A percentile compares a stretch with the other conserved stretches of the same genome.
These are phyloP conservation scores for Gambusia yucatana DNA, from an alignment of 2,797 vertebrate genomes.

Conservation along the genomic window DNA sequence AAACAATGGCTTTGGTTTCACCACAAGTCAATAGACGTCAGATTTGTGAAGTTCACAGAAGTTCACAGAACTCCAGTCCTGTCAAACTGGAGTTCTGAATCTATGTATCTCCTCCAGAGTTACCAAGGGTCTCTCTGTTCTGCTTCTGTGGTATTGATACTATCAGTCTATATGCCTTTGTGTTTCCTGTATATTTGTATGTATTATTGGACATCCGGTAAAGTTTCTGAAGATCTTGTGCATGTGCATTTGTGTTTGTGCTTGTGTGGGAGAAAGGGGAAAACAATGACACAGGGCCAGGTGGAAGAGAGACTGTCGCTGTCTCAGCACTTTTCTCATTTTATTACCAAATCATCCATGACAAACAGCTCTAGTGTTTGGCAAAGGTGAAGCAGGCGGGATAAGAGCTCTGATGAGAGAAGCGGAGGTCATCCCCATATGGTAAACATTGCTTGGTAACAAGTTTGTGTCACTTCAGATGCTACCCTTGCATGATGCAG, in stretches of 20 bases:
- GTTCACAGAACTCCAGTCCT: neutral
- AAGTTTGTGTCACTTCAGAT: slow-evolving; percentile 68
- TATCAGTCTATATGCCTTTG: neutral
- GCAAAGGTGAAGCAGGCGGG: slow-evolving; percentile 71
- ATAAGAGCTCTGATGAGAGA: slow-evolving; percentile 63
- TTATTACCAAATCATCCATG: slow-evolving; percentile 85
- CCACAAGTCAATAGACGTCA: neutral
- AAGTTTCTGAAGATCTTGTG: slow-evolving; percentile 14
- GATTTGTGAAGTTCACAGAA: neutral
- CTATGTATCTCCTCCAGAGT: neutral
- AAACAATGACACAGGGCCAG: slow-evolving; percentile 76
- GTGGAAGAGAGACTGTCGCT: slow-evolving; percentile 82
- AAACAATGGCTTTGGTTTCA: neutral
- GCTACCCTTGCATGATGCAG: slow-evolving; percentile 72
- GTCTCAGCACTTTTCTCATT: slow-evolving; percentile 85
- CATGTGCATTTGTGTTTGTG: slow-evolving; percentile 26
- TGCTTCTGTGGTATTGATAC: neutral
- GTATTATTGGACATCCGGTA: slow-evolving; percentile 9
- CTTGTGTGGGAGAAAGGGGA: slow-evolving; percentile 45
- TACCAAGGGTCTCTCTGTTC: too few relatives aligned
- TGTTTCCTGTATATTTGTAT: slow-evolving; percentile 11
- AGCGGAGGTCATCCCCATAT: slow-evolving; percentile 67
- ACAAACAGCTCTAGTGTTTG: slow-evolving; percentile 78
- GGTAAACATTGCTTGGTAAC: slow-evolving; percentile 67
- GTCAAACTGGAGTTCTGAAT: neutral